Conservation (phyloP, 2,113 vertebrate genomes). For the Tachysurus vachellii region DNA sequence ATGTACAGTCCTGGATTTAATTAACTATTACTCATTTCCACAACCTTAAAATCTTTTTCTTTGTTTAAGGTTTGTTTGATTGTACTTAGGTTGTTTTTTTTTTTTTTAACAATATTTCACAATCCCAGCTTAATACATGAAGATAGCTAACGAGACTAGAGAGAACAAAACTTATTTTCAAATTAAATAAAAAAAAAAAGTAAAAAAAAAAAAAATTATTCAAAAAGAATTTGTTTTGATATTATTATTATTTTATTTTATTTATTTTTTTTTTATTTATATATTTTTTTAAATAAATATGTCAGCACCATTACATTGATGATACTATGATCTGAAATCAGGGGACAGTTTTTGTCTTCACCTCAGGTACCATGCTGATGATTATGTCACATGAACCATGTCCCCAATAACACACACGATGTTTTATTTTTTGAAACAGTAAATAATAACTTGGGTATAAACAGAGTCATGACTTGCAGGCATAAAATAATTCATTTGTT, state of each 20-base stretch:
- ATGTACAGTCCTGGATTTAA: background rate
- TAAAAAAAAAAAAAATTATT: background rate
- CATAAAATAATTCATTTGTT: too few relatives aligned
- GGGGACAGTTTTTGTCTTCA: background rate
- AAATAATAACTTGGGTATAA: background rate
- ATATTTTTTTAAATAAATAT: background rate
- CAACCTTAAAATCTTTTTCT: background rate
- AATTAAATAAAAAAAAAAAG: background rate
- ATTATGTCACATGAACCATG: background rate
- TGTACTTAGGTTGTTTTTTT: too few relatives aligned
- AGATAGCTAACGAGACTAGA: background rate
- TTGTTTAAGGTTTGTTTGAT: background rate
- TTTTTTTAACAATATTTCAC: background rate
- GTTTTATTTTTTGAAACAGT: background rate
- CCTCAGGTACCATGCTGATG: background rate
- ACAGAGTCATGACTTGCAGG: too few relatives aligned
- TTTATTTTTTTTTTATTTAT: background rate
- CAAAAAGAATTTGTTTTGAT: background rate
- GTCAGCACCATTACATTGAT: background rate
- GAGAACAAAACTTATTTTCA: too few relatives aligned
- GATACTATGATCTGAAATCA: background rate
- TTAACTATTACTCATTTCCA: background rate
- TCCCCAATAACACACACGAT: background rate
- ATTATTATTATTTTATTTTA: too few relatives aligned
- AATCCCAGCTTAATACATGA: background rate